A percentile compares a stretch with the other conserved stretches of the same genome.
Conservation (phyloP, 2,888 invertebrate genomes). For the Drosophila subsilvestris region DNA sequence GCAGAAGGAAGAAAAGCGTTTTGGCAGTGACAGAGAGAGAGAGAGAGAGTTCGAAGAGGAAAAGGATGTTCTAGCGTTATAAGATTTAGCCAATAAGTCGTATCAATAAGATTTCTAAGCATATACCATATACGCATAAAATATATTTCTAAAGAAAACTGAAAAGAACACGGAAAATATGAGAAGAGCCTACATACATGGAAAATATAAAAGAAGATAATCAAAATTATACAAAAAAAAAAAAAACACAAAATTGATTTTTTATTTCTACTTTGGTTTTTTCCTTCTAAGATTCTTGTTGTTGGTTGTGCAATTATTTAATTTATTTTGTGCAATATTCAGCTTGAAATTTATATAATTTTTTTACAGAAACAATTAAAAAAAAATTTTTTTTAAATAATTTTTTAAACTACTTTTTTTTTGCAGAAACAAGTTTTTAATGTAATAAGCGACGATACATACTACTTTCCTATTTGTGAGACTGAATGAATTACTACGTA, state of each 20-base stretch:
- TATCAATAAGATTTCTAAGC: constrained; percentile 62
- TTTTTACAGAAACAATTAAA: neutral
- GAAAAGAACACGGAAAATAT: constrained; percentile 37
- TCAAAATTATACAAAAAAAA: constrained; percentile 69
- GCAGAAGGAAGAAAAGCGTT: constrained; percentile 49
- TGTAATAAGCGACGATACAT: constrained; percentile 48
- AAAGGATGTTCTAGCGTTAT: constrained; percentile 29
- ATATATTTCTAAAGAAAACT: constrained; percentile 35
- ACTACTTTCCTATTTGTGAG: constrained; percentile 78
- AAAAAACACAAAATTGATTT: constrained; percentile 57
- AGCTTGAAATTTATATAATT: neutral
- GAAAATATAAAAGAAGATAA: constrained; percentile 79
- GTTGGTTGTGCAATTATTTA: constrained; percentile 59
- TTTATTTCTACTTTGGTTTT: constrained; percentile 54
- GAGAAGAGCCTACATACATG: constrained; percentile 71
- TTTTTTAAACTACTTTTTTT: constrained; percentile 8
- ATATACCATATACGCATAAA: constrained; percentile 52
- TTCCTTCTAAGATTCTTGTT: constrained; percentile 35
- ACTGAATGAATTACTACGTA: constrained; percentile 67
- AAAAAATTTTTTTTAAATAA: neutral
- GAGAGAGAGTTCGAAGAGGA: constrained; percentile 37
- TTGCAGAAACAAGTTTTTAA: constrained; percentile 7
- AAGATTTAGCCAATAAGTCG: constrained; percentile 24
- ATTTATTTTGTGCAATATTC: constrained; percentile 31
- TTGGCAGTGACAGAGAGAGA: constrained; percentile 15